Base-by-base conservation (phyloP, 2,888 invertebrate species). In the Pyrocoelia pectoralis region DNA sequence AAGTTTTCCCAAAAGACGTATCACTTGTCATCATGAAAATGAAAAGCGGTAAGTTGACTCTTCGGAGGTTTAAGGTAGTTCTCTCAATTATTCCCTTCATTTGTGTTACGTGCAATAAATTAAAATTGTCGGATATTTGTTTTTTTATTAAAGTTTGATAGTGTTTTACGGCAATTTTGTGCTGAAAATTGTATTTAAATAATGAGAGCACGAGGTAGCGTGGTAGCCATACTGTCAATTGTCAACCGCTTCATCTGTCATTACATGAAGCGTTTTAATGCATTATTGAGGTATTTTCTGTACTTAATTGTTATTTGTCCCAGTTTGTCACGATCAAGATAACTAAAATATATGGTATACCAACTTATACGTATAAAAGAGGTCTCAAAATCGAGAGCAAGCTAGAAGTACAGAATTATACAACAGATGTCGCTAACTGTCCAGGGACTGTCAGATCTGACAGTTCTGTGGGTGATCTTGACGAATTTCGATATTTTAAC, bases 191-290 rank as follows among this genome's bases (percentile, higher is more conserved):
- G 10, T 17, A n/a, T 24, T 29, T 50, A 29, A 24, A 28, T 50
- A 10, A 8, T 5, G 12, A 2, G 54, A 67, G 65, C 68, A 70
- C 70, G 70, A 70, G 68, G 67, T 68, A 62, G 67, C 68, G 65
- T 68, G 70, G 70, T 67, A 62, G 70, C 67, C 67, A 70, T 68
- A 66, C 65, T 66, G 68, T 65, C 66, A 68, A 65, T 54, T 67
- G 68, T 70, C 70, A 68, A 67, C 65, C 52, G 64, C 65, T 56
- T 51, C 33, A 61, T 41, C 50, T 61, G 51, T 56, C 55, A 61
- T 15, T 15, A 41, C 51, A 50, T n/a, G 9, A 49, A 24, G 41
- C 15, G 12, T 15, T 43, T 43, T 43, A 15, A 13, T 43, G 13
- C 13, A n/a, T 15, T 43, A 3, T 24, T 24, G 24, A 24, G 24